These are phyloP conservation scores for Acleris emargana DNA, from an alignment of 2,888 invertebrate species.

Conservation along the genomic window DNA sequence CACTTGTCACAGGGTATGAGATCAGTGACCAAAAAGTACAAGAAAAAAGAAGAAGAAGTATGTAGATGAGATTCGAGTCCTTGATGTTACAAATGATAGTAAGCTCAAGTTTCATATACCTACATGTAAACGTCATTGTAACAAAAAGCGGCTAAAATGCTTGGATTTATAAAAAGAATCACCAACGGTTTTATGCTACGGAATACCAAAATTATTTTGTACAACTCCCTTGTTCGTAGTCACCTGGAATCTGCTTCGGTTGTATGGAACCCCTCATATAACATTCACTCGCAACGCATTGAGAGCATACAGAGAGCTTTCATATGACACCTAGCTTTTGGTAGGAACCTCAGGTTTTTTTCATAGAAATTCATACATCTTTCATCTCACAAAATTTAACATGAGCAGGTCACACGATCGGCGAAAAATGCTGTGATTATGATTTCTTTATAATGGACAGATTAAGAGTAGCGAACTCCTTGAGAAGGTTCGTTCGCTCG, in stretches of 20 bases:
- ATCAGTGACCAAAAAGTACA: conserved; percentile 4
- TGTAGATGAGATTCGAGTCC: conserved; percentile 18
- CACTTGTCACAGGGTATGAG: conserved; percentile 15
- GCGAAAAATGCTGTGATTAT: too few species aligned
- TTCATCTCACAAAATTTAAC: too few species aligned
- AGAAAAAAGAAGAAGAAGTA: too few species aligned
- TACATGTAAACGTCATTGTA: conserved; percentile 18
- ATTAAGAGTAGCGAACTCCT: too few species aligned
- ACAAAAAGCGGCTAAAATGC: conserved; percentile 20
- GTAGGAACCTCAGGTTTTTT: too few species aligned
- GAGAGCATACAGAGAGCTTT: conserved; percentile 25
- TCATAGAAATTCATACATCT: too few species aligned
- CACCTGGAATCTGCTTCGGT: conserved; percentile 22
- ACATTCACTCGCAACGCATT: conserved; percentile 17
- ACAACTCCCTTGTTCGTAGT: conserved; percentile 25
- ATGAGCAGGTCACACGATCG: too few species aligned
- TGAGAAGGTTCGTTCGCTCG: too few species aligned
- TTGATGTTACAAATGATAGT: conserved; percentile 20
- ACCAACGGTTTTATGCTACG: background rate
- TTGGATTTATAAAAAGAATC: conserved; percentile 29
- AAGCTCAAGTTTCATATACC: conserved; percentile 9
- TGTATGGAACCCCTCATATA: conserved; percentile 29
- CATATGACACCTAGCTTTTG: too few species aligned
- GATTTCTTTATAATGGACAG: too few species aligned
- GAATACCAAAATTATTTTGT: conserved; percentile 18